Evolutionary conservation across 2,888 invertebrate genomes (phyloP).

Genomic region (Spatulosminthurus flaviceps): DNA sequence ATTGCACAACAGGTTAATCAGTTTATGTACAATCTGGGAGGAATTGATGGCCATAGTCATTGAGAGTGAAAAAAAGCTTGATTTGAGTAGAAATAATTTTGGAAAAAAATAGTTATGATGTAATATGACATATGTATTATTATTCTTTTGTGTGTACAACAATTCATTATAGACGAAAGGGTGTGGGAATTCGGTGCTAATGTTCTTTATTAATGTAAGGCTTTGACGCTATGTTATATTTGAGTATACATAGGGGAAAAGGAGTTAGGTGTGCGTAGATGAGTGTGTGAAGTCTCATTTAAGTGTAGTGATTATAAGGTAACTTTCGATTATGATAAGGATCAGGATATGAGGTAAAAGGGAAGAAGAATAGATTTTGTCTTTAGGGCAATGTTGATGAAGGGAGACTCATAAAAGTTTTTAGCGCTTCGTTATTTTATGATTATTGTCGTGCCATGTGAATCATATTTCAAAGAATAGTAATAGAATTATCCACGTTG

Average conservation of each 20-base stretch:
- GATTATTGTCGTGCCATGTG: conserved; percentile 14
- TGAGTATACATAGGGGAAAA: too few relatives aligned
- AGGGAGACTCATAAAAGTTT: not conserved
- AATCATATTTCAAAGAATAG: conserved; percentile 1
- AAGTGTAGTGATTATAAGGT: not conserved
- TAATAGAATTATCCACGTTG: conserved; percentile 10
- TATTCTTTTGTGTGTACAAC: not conserved
- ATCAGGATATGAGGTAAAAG: not conserved
- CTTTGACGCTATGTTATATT: too few relatives aligned
- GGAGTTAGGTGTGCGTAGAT: not conserved
- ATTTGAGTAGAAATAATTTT: conserved; percentile 6
- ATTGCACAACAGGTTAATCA: too few relatives aligned
- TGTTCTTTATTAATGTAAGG: too few relatives aligned
- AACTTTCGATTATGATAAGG: conserved; percentile 18
- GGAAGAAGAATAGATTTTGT: not conserved
- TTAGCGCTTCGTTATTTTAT: conserved; percentile 8
- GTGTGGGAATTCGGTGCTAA: not conserved
- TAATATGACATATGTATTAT: not conserved
- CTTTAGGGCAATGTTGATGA: not conserved
- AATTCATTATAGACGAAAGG: conserved; percentile 8
- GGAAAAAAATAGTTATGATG: not conserved
- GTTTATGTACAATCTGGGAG: too few relatives aligned
- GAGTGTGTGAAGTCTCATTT: not conserved
- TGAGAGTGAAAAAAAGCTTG: not conserved
- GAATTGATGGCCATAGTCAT: too few relatives aligned